Evolutionary conservation across 2,797 vertebrate species (phyloP).

Genomic region (Coregonus suidteri): DNA sequence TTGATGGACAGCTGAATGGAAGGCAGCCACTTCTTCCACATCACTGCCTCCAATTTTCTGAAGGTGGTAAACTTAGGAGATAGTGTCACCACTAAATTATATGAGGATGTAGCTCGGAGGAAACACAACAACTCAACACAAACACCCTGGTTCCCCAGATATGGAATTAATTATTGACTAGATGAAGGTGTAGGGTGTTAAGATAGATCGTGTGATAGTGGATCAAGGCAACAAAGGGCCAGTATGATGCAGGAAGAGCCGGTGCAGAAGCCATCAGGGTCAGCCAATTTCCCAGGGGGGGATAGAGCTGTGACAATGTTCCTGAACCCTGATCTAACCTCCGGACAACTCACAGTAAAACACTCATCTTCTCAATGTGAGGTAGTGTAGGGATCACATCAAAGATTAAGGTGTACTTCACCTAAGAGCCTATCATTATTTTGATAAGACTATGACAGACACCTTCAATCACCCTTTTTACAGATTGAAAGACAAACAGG

Average conservation of each 20-base stretch:
- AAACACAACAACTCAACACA: conserved; percentile 1
- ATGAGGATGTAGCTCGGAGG: conserved; percentile 48
- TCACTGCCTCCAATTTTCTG: conserved; percentile 82
- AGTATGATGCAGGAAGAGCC: conserved; percentile 41
- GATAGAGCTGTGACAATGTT: conserved; percentile 47
- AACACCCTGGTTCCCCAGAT: conserved; percentile 33
- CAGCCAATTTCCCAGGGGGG: conserved; percentile 53
- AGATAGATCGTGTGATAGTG: conserved; percentile 51
- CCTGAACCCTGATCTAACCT: conserved; percentile 15
- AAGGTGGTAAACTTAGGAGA: conserved; percentile 79
- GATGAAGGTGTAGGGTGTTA: conserved; percentile 54
- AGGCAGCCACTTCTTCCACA: conserved; percentile 75
- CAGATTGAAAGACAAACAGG: not conserved
- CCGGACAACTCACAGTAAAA: conserved; percentile 10
- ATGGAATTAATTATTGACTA: conserved; percentile 61
- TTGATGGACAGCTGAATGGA: conserved; percentile 57
- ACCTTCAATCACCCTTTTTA: not conserved
- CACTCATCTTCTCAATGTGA: not conserved
- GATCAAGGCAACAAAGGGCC: conserved; percentile 53
- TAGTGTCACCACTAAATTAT: conserved; percentile 64
- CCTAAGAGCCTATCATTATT: not conserved
- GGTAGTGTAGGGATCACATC: not conserved
- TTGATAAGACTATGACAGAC: not conserved
- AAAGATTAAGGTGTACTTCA: not conserved
- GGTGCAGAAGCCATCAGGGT: conserved; percentile 48